phyloP scores from a whole-genome alignment of 2,797 vertebrate species.

The Platalea minor region DNA sequence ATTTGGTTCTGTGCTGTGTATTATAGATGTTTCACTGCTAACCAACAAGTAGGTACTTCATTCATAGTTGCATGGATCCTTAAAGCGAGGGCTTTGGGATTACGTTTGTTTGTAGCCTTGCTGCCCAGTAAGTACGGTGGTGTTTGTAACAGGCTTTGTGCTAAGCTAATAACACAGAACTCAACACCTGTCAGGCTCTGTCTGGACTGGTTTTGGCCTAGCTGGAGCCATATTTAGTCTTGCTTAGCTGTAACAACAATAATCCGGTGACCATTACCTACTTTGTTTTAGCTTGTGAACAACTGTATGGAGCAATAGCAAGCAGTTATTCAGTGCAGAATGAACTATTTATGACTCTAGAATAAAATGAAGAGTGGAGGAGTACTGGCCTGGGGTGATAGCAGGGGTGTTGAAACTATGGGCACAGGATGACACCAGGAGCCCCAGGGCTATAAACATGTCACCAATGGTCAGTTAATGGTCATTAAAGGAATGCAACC shows the following conservation, averaged over 20 bases:
- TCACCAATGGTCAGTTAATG: background rate
- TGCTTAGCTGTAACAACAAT: background rate
- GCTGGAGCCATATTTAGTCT: background rate
- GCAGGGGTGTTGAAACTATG: background rate
- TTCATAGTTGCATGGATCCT: background rate
- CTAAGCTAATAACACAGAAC: background rate
- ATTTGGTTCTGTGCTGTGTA: background rate
- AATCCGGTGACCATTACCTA: background rate
- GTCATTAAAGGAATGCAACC: background rate
- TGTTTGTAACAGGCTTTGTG: background rate
- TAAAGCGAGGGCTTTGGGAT: background rate
- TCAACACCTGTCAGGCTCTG: background rate
- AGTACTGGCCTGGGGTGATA: background rate
- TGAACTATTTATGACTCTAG: background rate
- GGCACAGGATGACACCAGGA: background rate
- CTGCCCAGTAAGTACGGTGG: fast-evolving
- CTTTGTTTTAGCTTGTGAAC: background rate
- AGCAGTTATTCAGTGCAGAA: background rate
- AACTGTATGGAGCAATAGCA: fast-evolving
- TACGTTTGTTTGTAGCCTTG: background rate
- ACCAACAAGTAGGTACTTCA: background rate
- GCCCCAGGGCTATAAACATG: background rate
- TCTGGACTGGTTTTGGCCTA: background rate
- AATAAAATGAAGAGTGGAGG: background rate
- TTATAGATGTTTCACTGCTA: background rate